Conservation (phyloP, 2,113 vertebrate species). For the Paradoxurus hermaphroditus region DNA sequence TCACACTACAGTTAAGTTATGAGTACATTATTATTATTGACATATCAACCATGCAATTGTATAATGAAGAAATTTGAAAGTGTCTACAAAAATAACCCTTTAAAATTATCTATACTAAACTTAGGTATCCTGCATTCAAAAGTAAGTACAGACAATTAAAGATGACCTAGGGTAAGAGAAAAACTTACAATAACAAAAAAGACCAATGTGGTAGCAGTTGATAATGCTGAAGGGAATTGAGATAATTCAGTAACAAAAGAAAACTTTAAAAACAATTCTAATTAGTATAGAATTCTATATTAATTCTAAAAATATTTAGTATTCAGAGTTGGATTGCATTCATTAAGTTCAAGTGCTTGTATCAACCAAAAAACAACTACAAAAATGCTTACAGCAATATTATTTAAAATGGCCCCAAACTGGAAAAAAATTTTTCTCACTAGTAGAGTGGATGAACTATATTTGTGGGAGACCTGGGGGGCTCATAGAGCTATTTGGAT, state of each 20-base stretch:
- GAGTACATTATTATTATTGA: not conserved
- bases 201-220: not conserved
- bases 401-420: not conserved
- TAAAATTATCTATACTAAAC: not conserved
- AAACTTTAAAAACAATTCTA: not conserved
- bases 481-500: not conserved
- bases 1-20: not conserved
- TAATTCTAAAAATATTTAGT: not conserved
- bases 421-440: not conserved
- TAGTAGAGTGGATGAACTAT: not conserved
- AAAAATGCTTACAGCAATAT: not conserved
- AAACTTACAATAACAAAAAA: not conserved
- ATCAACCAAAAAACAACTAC: not conserved
- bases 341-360: not conserved
- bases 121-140: not conserved
- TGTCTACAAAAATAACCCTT: not conserved
- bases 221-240: not conserved
- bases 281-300: not conserved
- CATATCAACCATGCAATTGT: not conserved
- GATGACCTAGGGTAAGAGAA: not conserved
- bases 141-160: not conserved
- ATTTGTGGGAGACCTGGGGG: not conserved
- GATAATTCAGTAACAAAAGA: not conserved
- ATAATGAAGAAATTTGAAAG: not conserved
- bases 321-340: not conserved